Conservation (phyloP, 2,113 vertebrate species). For the Actenoides lindsayi region DNA sequence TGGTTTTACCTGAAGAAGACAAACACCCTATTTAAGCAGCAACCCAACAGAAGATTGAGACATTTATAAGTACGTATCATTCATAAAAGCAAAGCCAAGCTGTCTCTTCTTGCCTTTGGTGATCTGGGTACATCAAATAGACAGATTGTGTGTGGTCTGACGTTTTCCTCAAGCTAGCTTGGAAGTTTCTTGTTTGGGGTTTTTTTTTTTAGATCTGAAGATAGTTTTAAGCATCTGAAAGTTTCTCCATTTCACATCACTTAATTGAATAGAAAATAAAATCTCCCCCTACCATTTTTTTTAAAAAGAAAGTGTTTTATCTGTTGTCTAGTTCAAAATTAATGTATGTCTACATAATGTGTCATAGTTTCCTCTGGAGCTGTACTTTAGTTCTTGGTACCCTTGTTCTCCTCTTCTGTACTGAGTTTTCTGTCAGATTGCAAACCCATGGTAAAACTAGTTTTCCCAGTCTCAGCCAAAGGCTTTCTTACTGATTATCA, state of each 20-base stretch:
- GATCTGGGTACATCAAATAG: neutral
- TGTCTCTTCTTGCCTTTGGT: neutral
- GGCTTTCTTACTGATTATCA: neutral
- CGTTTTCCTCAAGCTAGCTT: neutral
- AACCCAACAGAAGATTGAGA: neutral
- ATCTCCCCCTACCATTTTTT: neutral
- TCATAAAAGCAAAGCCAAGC: neutral
- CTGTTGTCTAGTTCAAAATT: neutral
- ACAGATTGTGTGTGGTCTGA: neutral
- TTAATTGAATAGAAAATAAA: neutral
- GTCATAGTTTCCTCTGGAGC: neutral
- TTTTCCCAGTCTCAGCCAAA: neutral
- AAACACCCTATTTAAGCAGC: neutral
- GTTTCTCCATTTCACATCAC: neutral
- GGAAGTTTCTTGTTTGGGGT: neutral
- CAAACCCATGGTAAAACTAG: neutral
- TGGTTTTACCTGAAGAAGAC: neutral
- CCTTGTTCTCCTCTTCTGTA: neutral
- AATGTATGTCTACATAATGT: rapidly evolving
- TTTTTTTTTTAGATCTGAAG: neutral
- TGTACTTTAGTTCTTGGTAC: neutral
- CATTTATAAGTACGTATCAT: neutral
- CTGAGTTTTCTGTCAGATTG: neutral
- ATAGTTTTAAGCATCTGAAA: neutral
- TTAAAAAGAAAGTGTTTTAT: neutral